Percentiles rank a stretch among this genome's conserved stretches.
These are phyloP conservation scores for Phodopus roborovskii DNA, from an alignment of 2,113 vertebrate genomes.

Conservation along the genomic window DNA sequence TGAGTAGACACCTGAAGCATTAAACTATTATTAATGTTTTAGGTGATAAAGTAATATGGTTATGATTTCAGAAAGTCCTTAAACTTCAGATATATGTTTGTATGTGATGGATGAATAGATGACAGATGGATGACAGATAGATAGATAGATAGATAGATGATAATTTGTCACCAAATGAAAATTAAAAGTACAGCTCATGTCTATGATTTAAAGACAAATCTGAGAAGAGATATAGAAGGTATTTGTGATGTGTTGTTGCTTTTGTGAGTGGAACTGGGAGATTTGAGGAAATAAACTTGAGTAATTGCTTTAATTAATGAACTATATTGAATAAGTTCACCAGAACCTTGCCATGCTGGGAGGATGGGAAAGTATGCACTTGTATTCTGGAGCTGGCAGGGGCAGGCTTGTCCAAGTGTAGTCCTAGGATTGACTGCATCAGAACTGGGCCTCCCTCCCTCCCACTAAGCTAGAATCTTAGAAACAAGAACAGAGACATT, in stretches of 20 bases:
- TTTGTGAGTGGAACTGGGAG: not conserved
- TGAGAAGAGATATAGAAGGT: not conserved
- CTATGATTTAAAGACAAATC: not conserved
- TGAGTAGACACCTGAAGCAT: not conserved
- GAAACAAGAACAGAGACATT: not conserved
- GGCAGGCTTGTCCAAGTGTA: not conserved
- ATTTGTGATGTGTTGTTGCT: not conserved
- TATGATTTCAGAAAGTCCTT: not conserved
- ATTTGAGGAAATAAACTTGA: not conserved
- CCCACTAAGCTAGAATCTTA: not conserved
- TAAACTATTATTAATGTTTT: constrained; percentile 51
- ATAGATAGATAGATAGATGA: not conserved
- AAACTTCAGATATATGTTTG: not conserved
- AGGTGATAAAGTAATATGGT: not conserved
- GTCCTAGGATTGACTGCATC: not conserved
- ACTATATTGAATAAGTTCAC: not conserved
- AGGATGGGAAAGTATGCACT: not conserved
- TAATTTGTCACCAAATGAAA: not conserved
- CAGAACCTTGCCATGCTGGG: not conserved
- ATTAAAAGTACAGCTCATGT: not conserved
- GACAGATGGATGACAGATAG: not conserved
- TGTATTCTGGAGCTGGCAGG: not conserved
- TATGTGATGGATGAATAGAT: not conserved
- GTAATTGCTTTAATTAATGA: not conserved
- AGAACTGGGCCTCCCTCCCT: not conserved